Evolutionary conservation across 2,797 vertebrate species (phyloP), one percentile per base, ranked within the genome.

Genomic region (Eupleurogrammus muticus): DNA sequence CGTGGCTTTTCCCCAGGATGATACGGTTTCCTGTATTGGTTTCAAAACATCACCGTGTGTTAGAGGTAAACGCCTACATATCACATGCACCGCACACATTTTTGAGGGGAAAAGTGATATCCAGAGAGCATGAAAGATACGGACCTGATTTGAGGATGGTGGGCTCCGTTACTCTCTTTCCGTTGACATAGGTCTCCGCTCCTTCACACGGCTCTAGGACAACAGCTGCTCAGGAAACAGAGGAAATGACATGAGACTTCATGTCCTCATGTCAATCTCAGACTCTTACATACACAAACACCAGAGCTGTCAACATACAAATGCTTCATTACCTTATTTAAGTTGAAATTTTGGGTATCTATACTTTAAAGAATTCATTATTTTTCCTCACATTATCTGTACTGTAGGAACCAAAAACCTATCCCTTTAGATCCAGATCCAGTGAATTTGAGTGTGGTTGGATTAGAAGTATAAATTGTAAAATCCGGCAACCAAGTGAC

Each of bases 1-100:
- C 98, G 0, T 99, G 98, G 89, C 97, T 99, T 92, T 99, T 99
- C 0, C 98, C 98, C 95, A 99, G 94, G 90, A 99, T 99, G 83
- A 99, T 99, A 60, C 98, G 96, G 76, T 98, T 99, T 73, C 98
- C 98, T 99, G 77, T 40, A 52, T 23, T 7, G 9, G 48, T n/a
- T 71, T 44, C 5, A 17, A 58, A 1, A 48, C 36, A 58, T 21
- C 24, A 49, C n/a, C 55, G 34, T 7, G 20, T 23, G n/a, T 16
- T 4, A 47, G n/a, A 57, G 1, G 28, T 40, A 40, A 55, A 38
- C 35, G 20, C 4, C 40, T 17, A 32, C 2, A 35, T 9, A 46
- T 9, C 34, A 11, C 20, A 9, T 50, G 8, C 2, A 52, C 14
- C 28, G 44, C 28, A 42, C 24, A 9, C 42, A 53, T 28, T 10